Percentiles rank a stretch among this genome's conserved stretches.
These are phyloP conservation scores for Odontamblyopus rebecca DNA, from an alignment of 2,797 vertebrate genomes.

Conservation along the genomic window DNA sequence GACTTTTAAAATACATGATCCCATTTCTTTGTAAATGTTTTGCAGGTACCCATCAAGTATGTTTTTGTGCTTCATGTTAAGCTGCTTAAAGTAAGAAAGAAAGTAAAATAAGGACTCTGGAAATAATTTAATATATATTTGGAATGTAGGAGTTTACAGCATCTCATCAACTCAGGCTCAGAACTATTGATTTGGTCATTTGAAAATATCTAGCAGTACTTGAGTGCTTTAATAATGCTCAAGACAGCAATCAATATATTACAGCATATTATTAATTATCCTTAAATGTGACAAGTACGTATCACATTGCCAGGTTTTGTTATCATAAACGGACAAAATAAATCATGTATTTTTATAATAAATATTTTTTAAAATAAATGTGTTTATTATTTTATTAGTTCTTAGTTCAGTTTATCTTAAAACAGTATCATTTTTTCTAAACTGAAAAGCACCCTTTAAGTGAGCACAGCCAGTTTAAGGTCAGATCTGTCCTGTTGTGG, in stretches of 20 bases:
- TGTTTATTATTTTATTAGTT: background rate
- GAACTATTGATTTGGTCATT: background rate
- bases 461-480: constrained; percentile 20
- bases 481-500: constrained; percentile 34
- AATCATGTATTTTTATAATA: background rate
- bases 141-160: background rate
- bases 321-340: constrained; percentile 1
- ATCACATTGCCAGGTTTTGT: background rate
- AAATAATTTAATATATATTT: background rate
- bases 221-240: background rate
- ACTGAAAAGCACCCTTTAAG: background rate
- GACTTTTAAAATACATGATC: constrained; percentile 72
- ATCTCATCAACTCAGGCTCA: background rate
- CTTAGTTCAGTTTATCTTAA: background rate
- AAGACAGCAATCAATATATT: background rate
- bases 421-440: background rate
- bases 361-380: too few species aligned
- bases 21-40: constrained; percentile 62
- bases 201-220: background rate
- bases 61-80: constrained; percentile 15
- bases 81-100: background rate
- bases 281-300: background rate
- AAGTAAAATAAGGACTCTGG: background rate
- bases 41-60: constrained; percentile 55
- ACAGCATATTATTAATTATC: background rate